phyloP scores from a whole-genome alignment of 2,797 vertebrate species.

The Pseudopleuronectes americanus region DNA sequence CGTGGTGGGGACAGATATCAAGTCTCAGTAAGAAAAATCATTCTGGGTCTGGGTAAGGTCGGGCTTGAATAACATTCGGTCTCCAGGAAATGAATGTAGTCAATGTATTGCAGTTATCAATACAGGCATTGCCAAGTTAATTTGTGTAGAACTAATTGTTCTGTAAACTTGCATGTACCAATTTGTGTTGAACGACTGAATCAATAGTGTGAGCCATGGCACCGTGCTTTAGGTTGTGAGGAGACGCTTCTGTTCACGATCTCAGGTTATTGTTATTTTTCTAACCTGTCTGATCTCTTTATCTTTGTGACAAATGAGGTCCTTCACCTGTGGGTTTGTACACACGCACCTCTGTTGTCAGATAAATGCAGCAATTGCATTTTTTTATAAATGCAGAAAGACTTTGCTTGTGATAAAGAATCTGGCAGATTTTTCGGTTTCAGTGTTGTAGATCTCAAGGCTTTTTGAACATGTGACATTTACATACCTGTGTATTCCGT shows the following conservation, averaged over 20 bases:
- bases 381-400: background rate
- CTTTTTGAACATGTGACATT: background rate
- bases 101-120: constrained; percentile 6
- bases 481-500: background rate
- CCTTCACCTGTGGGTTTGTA: background rate
- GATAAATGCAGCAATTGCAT: background rate
- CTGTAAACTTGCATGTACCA: background rate
- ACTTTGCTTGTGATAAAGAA: background rate
- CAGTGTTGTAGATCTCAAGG: background rate
- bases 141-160: background rate
- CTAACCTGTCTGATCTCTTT: background rate
- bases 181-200: constrained; percentile 2
- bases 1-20: too few species aligned
- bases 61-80: too few species aligned
- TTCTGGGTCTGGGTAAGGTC: background rate
- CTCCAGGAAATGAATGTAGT: background rate
- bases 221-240: background rate
- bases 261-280: too few species aligned
- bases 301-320: background rate
- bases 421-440: too few species aligned
- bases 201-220: background rate
- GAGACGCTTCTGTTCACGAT: constrained; percentile 27
- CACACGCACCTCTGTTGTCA: background rate
- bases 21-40: too few species aligned
- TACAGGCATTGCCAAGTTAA: background rate